phyloP scores from a whole-genome alignment of 1,140 invertebrate species.

The Cotesia chilonis region DNA sequence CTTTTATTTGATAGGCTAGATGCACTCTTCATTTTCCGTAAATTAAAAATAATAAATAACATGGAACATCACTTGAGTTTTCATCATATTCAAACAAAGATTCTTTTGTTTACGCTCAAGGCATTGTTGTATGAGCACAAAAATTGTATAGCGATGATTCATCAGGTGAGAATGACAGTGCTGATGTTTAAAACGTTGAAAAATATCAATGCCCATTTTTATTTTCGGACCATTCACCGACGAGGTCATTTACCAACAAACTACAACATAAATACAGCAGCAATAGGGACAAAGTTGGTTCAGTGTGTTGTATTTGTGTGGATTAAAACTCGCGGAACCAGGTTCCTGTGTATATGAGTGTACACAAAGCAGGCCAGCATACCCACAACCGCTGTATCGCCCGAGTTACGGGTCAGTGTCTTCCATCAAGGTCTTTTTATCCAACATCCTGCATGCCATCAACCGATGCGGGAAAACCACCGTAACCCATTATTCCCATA shows the following conservation, averaged over 20 bases:
- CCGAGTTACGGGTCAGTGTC: slow-evolving; percentile 43
- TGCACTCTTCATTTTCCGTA: no score
- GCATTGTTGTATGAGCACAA: neutral
- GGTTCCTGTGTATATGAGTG: slow-evolving; percentile 25
- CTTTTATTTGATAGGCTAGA: no score
- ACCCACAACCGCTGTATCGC: slow-evolving; percentile 38
- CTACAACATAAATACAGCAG: neutral
- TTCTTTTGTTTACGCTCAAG: no score
- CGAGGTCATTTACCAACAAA: slow-evolving; percentile 14
- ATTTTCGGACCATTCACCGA: slow-evolving; percentile 34
- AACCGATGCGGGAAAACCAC: slow-evolving; percentile 13
- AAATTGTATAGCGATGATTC: neutral
- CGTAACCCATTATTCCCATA: neutral
- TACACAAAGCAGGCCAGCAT: slow-evolving; percentile 37
- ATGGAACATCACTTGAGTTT: no score
- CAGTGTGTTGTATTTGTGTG: neutral
- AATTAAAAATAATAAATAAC: slow-evolving; percentile 7
- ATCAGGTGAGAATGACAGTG: neutral
- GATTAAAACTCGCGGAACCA: slow-evolving; percentile 33
- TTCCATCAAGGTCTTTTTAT: slow-evolving; percentile 43
- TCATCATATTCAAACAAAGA: no score
- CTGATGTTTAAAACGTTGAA: neutral
- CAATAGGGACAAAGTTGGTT: slow-evolving; percentile 11
- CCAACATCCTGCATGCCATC: slow-evolving; percentile 40
- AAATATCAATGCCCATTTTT: slow-evolving; percentile 16